Evolutionary conservation across 1,140 invertebrate species (phyloP).

Genomic region (Meloidogyne hapla): DNA sequence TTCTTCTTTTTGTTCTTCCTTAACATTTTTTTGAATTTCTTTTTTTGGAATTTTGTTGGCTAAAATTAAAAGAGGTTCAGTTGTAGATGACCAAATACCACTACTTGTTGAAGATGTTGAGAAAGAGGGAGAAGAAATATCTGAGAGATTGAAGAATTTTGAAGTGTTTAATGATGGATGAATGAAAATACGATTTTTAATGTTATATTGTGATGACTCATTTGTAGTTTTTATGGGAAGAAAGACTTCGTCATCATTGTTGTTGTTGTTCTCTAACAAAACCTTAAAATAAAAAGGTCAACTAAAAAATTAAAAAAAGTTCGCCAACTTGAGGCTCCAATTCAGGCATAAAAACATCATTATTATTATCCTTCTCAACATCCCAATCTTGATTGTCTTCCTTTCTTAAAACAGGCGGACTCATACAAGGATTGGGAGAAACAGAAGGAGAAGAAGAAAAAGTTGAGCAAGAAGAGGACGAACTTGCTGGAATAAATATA

Average conservation of each 20-base stretch:
- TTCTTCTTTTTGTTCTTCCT: neutral
- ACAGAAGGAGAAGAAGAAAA: neutral
- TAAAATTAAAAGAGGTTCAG: neutral
- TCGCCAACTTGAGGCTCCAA: neutral
- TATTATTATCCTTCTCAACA: neutral
- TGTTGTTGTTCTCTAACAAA: neutral
- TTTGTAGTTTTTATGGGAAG: neutral
- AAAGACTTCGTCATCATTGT: neutral
- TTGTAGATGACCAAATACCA: neutral
- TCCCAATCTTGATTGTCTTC: neutral
- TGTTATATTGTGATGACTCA: neutral
- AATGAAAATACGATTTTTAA: neutral
- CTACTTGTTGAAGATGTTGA: neutral
- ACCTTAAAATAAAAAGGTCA: neutral
- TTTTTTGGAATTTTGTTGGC: neutral
- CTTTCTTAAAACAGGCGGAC: neutral
- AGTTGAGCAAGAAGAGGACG: neutral
- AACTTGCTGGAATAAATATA: neutral
- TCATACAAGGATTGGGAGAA: neutral
- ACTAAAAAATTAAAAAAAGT: too few relatives aligned
- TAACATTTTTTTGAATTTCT: too few relatives aligned
- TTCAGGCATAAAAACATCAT: constrained; percentile 6
- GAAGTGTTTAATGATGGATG: neutral
- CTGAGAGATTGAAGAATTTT: neutral
- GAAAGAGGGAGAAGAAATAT: neutral